These are phyloP conservation scores for Coenobita brevimanus DNA, from an alignment of 1,140 invertebrate genomes.

Conservation along the genomic window DNA sequence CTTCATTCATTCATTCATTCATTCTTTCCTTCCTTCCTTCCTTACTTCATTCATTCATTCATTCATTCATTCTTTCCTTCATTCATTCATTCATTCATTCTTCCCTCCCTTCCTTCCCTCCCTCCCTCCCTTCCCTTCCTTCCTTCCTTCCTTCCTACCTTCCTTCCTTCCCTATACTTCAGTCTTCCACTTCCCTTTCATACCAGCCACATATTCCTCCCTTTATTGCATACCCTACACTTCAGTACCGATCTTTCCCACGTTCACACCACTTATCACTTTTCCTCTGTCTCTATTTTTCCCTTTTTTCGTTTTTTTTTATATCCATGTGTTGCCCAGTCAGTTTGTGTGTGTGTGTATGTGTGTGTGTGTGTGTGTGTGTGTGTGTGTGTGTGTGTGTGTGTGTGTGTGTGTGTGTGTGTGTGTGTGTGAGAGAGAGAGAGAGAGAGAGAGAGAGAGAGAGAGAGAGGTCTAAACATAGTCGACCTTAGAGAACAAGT, in stretches of 20 bases:
- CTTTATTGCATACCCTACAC: not conserved
- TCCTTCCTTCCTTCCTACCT: not conserved
- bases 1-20: not conserved
- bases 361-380: not conserved
- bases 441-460: not conserved
- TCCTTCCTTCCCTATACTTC: not conserved
- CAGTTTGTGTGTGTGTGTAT: not conserved
- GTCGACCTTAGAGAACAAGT: not conserved
- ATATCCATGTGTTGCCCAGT: not conserved
- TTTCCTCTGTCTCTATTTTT: not conserved
- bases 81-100: not conserved
- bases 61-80: not conserved
- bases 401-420: conserved; percentile 1
- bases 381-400: conserved; percentile 4
- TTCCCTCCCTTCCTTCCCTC: not conserved
- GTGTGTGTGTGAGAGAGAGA: not conserved
- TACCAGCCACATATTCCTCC: no score
- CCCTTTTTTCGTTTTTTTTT: not conserved
- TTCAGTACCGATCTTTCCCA: no score
- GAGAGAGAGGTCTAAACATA: no score
- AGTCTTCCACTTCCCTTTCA: not conserved
- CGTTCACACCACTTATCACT: no score
- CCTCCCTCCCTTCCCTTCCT: no score
- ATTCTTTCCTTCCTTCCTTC: not conserved
- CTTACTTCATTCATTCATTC: not conserved